These are phyloP conservation scores for Sitta carolinensis DNA, from an alignment of 2,797 vertebrate genomes.

Conservation along the genomic window DNA sequence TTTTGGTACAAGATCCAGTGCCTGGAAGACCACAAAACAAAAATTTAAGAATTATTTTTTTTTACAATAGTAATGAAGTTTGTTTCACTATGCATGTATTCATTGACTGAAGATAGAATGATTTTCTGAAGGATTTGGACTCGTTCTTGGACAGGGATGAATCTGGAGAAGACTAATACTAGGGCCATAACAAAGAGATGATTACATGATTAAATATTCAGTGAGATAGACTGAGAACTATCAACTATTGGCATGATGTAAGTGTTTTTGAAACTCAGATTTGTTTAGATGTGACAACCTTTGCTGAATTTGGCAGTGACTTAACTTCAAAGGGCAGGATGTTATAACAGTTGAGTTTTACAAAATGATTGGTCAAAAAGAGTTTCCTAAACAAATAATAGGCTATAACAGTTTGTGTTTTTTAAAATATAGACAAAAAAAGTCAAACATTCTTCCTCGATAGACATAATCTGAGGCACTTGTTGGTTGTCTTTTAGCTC, in stretches of 20 bases:
- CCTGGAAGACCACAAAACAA: not conserved
- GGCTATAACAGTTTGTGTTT: not conserved
- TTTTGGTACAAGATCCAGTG: not conserved
- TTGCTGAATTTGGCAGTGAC: not conserved
- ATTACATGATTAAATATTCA: not conserved
- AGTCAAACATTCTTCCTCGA: not conserved
- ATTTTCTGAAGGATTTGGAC: not conserved
- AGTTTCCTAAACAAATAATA: not conserved
- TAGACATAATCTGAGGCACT: not conserved
- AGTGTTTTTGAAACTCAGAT: not conserved
- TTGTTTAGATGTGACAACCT: not conserved
- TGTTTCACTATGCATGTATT: not conserved
- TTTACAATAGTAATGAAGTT: not conserved
- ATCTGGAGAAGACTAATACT: not conserved
- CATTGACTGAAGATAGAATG: not conserved
- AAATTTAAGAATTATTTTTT: too few species aligned
- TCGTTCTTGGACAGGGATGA: not conserved
- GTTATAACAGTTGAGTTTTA: not conserved
- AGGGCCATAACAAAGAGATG: not conserved
- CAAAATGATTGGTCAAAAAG: not conserved
- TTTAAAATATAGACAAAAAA: not conserved
- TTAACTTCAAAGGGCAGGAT: not conserved
- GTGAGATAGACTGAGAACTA: not conserved
- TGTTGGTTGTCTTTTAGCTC: not conserved
- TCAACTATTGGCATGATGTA: not conserved